Evolutionary conservation across 2,888 invertebrate genomes (phyloP).

Genomic region (Bimastos eiseni): DNA sequence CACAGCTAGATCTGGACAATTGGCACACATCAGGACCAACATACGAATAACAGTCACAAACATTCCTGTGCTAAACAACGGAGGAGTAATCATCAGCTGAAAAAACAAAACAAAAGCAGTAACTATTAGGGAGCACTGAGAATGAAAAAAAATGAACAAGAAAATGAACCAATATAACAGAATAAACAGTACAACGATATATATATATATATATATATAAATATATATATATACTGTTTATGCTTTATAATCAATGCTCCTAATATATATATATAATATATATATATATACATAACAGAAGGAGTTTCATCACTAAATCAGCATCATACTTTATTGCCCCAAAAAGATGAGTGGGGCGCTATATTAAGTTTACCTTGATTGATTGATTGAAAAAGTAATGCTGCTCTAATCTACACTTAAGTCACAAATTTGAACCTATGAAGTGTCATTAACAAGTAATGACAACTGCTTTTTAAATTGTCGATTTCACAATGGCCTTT

Average conservation of each 20-base stretch:
- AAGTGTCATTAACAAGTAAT: not conserved
- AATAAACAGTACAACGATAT: not conserved
- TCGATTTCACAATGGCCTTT: constrained; percentile 45
- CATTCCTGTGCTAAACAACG: constrained; percentile 88
- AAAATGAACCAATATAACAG: not conserved
- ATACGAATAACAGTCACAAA: constrained; percentile 95
- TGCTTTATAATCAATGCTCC: too few species aligned
- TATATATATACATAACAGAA: too few species aligned
- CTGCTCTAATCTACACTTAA: not conserved
- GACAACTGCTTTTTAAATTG: not conserved
- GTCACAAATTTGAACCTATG: not conserved
- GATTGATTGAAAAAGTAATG: too few species aligned
- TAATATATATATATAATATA: too few species aligned
- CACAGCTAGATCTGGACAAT: constrained; percentile 90
- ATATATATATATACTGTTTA: too few species aligned
- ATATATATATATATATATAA: too few species aligned
- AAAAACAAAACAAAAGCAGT: constrained; percentile 43
- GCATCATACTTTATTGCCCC: too few species aligned
- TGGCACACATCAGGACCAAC: constrained; percentile 92
- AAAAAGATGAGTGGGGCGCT: too few species aligned
- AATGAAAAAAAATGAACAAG: not conserved
- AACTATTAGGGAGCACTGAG: not conserved
- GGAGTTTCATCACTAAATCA: not conserved
- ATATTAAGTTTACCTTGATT: too few species aligned
- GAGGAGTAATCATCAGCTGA: constrained; percentile 87